Evolutionary conservation across 2,113 vertebrate species (phyloP), one percentile per base, ranked within the genome.

Genomic region (Coreoperca whiteheadi): DNA sequence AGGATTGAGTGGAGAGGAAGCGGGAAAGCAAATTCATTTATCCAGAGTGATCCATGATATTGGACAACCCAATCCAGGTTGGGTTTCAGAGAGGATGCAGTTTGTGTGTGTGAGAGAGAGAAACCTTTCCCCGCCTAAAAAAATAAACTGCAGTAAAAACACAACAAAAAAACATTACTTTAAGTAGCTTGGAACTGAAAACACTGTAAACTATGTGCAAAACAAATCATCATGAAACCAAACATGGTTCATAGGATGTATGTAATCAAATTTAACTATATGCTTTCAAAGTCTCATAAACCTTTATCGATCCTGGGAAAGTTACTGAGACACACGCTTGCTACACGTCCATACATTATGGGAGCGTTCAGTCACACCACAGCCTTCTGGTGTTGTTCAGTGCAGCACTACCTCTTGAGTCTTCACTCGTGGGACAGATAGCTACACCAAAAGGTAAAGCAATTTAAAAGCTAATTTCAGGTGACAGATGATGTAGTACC

Each of bases 21-120:
- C 50, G 64, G 69, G 69, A 68, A 82, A 82, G 61, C 60, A 83
- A 88, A 90, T 83, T 6, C 79, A 81, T 90, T 92, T 87, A 93
- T 89, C 81, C 71, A 63, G 74, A 81, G 56, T 85, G 88, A 88
- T 81, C 73, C 53, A 74, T 68, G 56, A 71, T 87, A 86, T 87
- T 39, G 54, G 83, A 89, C 81, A 77, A 74, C 20, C 8, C 23
- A 54, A 25, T 73, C 56, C 56, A 80, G 79, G 63, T 83, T 87
- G 72, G 59, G 60, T 91, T 89, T 86, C 87, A 84, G 12, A 51
- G 56, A 78, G 64, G 48, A 87, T 28, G 46, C 59, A 7, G n/a
- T 77, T 2, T 56, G 30, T 56, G 30, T 46, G 12, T 37, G 34
- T 71, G 71, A 39, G 39, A 10, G 39, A 39, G 39, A 10, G 39